phyloP scores from a whole-genome alignment of 2,113 vertebrate species.

The Asarcornis scutulata region DNA sequence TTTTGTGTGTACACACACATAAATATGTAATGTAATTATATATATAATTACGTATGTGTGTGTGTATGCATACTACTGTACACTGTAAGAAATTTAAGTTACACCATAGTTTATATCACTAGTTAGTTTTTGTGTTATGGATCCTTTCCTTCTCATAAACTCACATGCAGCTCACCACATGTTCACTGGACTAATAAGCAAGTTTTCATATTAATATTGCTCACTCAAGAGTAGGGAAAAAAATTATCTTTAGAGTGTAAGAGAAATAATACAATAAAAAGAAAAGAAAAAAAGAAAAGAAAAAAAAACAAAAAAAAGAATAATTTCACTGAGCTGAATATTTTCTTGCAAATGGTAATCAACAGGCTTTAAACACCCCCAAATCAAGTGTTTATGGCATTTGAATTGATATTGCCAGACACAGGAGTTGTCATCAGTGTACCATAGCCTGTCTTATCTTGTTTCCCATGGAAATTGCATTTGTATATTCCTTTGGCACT shows the following conservation, averaged over 20 bases:
- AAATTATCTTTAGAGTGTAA: not conserved
- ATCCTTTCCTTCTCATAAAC: constrained; percentile 32
- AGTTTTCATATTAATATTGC: not conserved
- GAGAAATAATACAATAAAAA: not conserved
- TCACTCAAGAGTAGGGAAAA: not conserved
- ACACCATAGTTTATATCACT: not conserved
- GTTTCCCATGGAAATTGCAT: constrained; percentile 77
- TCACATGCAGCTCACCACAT: constrained; percentile 1
- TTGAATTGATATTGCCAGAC: constrained; percentile 65
- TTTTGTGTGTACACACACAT: not conserved
- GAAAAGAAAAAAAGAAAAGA: not conserved
- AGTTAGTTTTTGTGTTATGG: not conserved
- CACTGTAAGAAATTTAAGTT: not conserved
- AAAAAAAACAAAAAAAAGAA: not conserved
- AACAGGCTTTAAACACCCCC: constrained; percentile 44
- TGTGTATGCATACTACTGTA: not conserved
- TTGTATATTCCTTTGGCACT: constrained; percentile 80
- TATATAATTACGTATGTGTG: too few species aligned
- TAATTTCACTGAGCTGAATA: constrained; percentile 44
- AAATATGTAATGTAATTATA: not conserved
- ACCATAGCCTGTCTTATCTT: constrained; percentile 65
- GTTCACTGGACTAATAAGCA: constrained; percentile 15
- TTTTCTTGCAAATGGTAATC: constrained; percentile 26
- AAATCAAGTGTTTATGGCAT: constrained; percentile 60
- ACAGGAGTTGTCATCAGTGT: constrained; percentile 68